Evolutionary conservation across 2,113 vertebrate genomes (phyloP).

Genomic region (Oophaga pumilio): DNA sequence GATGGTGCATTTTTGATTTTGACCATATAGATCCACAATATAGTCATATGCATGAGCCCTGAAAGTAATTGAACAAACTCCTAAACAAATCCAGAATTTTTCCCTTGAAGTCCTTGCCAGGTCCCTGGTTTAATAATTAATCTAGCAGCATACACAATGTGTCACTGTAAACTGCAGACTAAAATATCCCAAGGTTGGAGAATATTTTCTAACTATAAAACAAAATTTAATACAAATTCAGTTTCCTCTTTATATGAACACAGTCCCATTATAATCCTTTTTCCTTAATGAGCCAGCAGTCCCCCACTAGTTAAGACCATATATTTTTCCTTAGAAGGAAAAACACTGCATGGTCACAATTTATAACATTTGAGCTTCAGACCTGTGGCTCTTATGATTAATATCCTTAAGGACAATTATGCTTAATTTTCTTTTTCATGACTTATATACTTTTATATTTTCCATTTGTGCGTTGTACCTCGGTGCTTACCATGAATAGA

Average conservation of each 20-base stretch:
- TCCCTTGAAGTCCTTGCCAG: neutral
- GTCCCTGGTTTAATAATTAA: neutral
- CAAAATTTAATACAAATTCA: neutral
- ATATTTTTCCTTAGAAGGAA: neutral
- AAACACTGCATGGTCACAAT: neutral
- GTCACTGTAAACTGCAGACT: neutral
- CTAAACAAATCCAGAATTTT: neutral
- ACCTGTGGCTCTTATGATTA: conserved; percentile 13
- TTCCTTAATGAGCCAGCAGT: neutral
- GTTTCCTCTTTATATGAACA: neutral
- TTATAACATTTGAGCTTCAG: too few relatives aligned
- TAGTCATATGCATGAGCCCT: neutral
- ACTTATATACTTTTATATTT: conserved; percentile 18
- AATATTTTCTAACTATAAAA: neutral
- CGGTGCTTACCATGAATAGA: conserved; percentile 4
- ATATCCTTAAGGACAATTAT: conserved; percentile 21
- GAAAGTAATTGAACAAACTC: neutral
- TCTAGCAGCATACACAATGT: neutral
- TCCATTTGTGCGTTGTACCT: neutral
- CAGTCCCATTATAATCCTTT: neutral
- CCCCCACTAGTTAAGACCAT: neutral
- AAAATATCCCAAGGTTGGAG: neutral
- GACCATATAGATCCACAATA: neutral
- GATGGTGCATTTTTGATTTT: neutral
- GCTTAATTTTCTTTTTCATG: conserved; percentile 10